Evolutionary conservation across 2,888 invertebrate genomes (phyloP).

Genomic region (Megalurothrips usitatus): DNA sequence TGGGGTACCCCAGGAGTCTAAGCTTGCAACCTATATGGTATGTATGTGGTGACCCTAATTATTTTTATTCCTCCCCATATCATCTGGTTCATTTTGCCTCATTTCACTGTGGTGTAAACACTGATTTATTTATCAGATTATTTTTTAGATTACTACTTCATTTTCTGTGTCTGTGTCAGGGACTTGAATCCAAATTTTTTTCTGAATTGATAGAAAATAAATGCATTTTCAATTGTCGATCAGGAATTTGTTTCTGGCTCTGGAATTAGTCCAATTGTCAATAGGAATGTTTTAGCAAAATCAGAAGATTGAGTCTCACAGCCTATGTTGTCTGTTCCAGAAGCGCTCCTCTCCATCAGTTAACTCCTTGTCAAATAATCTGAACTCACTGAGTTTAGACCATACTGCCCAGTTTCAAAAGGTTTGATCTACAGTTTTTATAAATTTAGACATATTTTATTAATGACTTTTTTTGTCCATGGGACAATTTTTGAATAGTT

Average conservation of each 20-base stretch:
- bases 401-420: not conserved
- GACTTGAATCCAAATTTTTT: too few relatives aligned
- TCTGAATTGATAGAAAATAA: too few relatives aligned
- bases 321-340: not conserved
- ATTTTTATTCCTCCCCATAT: slow-evolving; percentile 42
- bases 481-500: not conserved
- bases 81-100: slow-evolving; percentile 43
- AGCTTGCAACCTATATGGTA: slow-evolving; percentile 81
- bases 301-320: not conserved
- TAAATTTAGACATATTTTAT: not conserved
- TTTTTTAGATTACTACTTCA: not conserved
- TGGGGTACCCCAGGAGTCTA: slow-evolving; percentile 78
- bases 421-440: not conserved
- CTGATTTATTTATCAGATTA: not conserved
- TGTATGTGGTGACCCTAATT: slow-evolving; percentile 34
- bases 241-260: too few relatives aligned
- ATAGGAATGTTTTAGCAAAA: not conserved
- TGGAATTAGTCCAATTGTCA: too few relatives aligned
- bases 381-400: slow-evolving; percentile 5
- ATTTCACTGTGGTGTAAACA: not conserved
- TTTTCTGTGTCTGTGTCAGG: too few relatives aligned
- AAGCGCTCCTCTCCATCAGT: not conserved
- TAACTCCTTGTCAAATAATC: slow-evolving; percentile 4
- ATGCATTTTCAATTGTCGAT: too few relatives aligned
- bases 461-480: not conserved